These are phyloP conservation scores for Trachelus tabidus DNA, from an alignment of 2,888 invertebrate species.

Conservation along the genomic window DNA sequence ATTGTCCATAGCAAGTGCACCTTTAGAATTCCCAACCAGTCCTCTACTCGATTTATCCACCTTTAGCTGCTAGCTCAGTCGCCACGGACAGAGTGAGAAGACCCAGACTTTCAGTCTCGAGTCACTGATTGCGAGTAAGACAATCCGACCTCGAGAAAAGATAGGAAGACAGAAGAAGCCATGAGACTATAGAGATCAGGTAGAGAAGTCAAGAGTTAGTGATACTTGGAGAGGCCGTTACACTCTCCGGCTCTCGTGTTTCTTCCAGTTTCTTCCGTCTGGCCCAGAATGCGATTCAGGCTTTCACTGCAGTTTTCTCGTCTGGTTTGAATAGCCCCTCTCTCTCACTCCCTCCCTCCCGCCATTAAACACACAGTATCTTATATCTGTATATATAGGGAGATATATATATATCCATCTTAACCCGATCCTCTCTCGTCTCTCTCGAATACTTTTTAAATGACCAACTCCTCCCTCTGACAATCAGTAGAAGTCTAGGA, in stretches of 20 bases:
- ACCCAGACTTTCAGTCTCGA: constrained; percentile 7
- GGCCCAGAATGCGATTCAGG: constrained; percentile 59
- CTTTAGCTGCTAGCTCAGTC: neutral
- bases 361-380: neutral
- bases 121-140: neutral
- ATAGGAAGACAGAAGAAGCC: constrained; percentile 24
- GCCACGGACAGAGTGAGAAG: constrained; percentile 20
- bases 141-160: constrained; percentile 4
- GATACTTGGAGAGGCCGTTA: constrained; percentile 40
- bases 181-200: constrained; percentile 12
- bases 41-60: neutral
- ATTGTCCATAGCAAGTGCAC: neutral
- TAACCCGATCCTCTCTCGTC: neutral
- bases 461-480: neutral
- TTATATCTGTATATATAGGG: neutral
- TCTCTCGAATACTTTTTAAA: neutral
- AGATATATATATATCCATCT: neutral
- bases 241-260: constrained; percentile 38
- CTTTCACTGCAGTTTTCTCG: constrained; percentile 61
- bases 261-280: constrained; percentile 61
- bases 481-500: neutral
- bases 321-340: constrained; percentile 44
- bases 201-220: neutral
- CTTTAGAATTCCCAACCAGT: neutral
- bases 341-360: neutral